Conservation (phyloP, 2,113 vertebrate species). For the Lates calcarifer region DNA sequence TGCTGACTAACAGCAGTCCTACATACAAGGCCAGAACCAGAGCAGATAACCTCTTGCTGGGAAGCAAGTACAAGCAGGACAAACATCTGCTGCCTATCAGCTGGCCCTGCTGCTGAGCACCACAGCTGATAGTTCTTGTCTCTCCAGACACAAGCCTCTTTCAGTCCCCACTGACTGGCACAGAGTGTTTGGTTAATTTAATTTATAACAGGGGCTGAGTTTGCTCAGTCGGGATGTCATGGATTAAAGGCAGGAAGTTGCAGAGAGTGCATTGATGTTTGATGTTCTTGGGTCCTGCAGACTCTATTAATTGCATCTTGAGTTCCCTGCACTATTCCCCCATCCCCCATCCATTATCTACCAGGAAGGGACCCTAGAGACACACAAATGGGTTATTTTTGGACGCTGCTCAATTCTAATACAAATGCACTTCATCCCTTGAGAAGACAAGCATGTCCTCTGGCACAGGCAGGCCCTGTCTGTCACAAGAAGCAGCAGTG, state of each 20-base stretch:
- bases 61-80: constrained; percentile 37
- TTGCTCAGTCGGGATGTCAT: constrained; percentile 68
- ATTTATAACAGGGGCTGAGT: constrained; percentile 68
- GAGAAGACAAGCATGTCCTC: constrained; percentile 61
- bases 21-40: constrained; percentile 13
- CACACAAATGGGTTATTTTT: constrained; percentile 78
- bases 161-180: constrained; percentile 57
- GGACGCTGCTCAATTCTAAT: constrained; percentile 70
- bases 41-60: constrained; percentile 50
- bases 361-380: constrained; percentile 75
- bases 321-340: constrained; percentile 23
- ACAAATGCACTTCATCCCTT: constrained; percentile 68
- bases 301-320: constrained; percentile 81
- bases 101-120: constrained; percentile 25
- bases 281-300: constrained; percentile 70
- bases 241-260: constrained; percentile 74
- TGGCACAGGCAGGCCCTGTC: constrained; percentile 48
- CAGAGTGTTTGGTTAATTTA: constrained; percentile 67
- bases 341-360: constrained; percentile 78
- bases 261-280: constrained; percentile 69
- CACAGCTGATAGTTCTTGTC: constrained; percentile 29
- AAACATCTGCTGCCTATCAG: constrained; percentile 69
- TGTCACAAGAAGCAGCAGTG: constrained; percentile 46
- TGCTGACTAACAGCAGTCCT: not conserved
- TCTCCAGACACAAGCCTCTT: constrained; percentile 48